Evolutionary conservation across 2,888 invertebrate genomes (phyloP).

Genomic region (Rotaria magnacalcarata): DNA sequence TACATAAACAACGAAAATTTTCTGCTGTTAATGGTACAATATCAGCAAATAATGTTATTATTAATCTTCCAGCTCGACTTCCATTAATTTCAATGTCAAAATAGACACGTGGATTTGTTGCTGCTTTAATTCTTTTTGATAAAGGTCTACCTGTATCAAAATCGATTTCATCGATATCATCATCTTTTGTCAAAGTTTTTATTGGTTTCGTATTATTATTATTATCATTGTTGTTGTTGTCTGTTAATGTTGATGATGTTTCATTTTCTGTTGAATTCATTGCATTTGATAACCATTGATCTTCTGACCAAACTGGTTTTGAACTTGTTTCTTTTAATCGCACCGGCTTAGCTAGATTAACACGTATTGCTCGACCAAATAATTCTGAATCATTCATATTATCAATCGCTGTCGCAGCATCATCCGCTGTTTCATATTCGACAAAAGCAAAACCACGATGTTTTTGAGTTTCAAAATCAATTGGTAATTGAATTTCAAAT

Average conservation of each 20-base stretch:
- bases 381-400: slow-evolving; percentile 99
- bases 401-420: slow-evolving; percentile 96
- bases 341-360: slow-evolving; percentile 85
- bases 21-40: slow-evolving; percentile 46
- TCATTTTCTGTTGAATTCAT: slow-evolving; percentile 65
- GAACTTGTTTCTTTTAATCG: slow-evolving; percentile 62
- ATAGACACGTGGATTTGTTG: slow-evolving; percentile 42
- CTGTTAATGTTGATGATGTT: background rate
- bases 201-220: background rate
- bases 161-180: background rate
- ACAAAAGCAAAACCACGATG: slow-evolving; percentile 98
- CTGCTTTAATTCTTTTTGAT: slow-evolving; percentile 39
- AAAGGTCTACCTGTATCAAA: slow-evolving; percentile 16
- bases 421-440: slow-evolving; percentile 92
- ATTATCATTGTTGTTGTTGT: background rate
- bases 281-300: slow-evolving; percentile 93
- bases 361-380: slow-evolving; percentile 88
- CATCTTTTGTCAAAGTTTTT: background rate
- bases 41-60: slow-evolving; percentile 43
- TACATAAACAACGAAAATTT: slow-evolving; percentile 45
- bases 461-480: slow-evolving; percentile 67
- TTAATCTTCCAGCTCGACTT: slow-evolving; percentile 39
- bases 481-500: slow-evolving; percentile 26
- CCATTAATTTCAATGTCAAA: slow-evolving; percentile 40
- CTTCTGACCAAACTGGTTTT: slow-evolving; percentile 84